A percentile compares a stretch with the other conserved stretches of the same genome.
phyloP scores from a whole-genome alignment of 2,113 vertebrate genomes.

The Hydrochoerus hydrochaeris region DNA sequence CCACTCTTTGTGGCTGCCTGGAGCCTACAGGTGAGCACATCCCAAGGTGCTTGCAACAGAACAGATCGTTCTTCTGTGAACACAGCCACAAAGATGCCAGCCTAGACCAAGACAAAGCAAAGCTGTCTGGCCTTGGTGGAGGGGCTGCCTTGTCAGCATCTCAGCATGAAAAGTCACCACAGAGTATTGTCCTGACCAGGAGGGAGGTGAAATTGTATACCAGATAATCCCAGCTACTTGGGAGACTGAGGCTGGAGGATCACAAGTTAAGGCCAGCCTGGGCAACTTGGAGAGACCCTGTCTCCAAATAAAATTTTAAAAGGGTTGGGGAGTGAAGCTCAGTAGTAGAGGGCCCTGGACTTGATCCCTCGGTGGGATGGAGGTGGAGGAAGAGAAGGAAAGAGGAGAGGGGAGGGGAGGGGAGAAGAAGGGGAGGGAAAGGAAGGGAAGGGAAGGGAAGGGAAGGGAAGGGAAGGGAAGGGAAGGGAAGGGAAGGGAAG shows the following conservation, averaged over 20 bases:
- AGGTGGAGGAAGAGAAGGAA: background rate
- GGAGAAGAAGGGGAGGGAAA: accelerated
- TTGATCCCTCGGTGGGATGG: background rate
- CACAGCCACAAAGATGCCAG: background rate
- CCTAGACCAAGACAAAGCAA: background rate
- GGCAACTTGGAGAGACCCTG: background rate
- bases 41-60: background rate
- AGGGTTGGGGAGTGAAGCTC: background rate
- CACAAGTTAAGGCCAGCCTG: background rate
- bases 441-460: accelerated
- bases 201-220: background rate
- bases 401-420: background rate
- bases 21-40: background rate
- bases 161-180: background rate
- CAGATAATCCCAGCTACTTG: background rate
- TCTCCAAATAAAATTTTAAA: background rate
- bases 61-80: background rate
- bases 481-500: too few species aligned
- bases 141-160: too few species aligned
- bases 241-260: background rate
- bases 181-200: background rate
- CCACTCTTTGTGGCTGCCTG: background rate
- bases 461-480: too few species aligned
- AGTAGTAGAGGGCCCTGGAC: background rate
- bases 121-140: background rate